phyloP scores from a whole-genome alignment of 2,113 vertebrate species.

The Prolemur simus region DNA sequence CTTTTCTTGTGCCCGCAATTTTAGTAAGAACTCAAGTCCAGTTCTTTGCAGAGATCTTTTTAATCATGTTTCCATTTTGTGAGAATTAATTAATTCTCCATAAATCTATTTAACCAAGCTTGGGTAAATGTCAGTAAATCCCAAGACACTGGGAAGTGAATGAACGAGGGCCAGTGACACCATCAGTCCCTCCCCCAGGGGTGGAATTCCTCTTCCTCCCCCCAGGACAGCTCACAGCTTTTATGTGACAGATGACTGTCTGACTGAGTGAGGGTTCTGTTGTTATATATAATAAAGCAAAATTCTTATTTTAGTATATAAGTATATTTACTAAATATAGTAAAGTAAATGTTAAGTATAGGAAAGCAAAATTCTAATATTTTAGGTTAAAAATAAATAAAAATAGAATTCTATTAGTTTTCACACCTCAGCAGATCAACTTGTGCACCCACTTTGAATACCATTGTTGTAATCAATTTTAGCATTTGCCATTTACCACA shows the following conservation, averaged over 20 bases:
- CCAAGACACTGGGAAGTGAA: background rate
- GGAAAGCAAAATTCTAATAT: background rate
- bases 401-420: background rate
- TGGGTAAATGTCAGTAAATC: background rate
- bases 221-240: background rate
- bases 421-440: background rate
- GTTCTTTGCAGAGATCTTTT: slow-evolving; percentile 24
- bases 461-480: background rate
- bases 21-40: background rate
- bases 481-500: background rate
- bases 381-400: background rate
- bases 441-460: background rate
- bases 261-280: background rate
- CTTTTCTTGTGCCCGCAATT: background rate
- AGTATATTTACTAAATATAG: background rate
- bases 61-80: background rate
- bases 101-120: background rate
- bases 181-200: background rate
- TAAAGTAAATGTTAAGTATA: background rate
- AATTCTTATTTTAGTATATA: background rate
- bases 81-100: background rate
- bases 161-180: background rate
- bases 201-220: background rate
- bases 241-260: background rate
- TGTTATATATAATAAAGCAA: background rate